Percentiles rank a stretch among this genome's conserved stretches.
Conservation (phyloP, 2,797 vertebrate species). For the Tympanoctomys barrerae region DNA sequence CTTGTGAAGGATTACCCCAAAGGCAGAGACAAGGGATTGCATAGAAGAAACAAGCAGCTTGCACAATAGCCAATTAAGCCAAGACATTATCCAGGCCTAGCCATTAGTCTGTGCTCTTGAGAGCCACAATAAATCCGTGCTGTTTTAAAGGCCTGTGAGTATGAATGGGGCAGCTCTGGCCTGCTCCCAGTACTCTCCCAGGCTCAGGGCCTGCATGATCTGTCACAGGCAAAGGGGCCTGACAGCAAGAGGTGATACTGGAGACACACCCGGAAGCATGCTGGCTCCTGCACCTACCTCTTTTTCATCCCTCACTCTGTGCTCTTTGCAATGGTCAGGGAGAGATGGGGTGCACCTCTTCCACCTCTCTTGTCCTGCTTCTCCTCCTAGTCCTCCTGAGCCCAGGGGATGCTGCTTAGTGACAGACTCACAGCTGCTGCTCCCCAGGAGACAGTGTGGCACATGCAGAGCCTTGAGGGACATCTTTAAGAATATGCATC, state of each 20-base stretch:
- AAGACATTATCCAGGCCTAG: slow-evolving; percentile 73
- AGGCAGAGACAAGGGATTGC: slow-evolving; percentile 30
- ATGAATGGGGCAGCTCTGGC: slow-evolving; percentile 26
- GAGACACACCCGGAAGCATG: background rate
- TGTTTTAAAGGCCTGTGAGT: slow-evolving; percentile 7
- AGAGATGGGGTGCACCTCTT: rapidly evolving
- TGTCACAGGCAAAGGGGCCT: background rate
- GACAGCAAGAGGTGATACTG: background rate
- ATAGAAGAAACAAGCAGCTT: slow-evolving; percentile 51
- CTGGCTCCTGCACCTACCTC: background rate
- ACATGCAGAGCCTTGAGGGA: background rate
- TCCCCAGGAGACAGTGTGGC: background rate
- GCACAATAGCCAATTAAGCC: slow-evolving; percentile 66
- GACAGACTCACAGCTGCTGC: background rate
- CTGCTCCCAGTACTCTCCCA: background rate
- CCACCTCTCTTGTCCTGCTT: background rate
- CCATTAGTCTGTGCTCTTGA: slow-evolving; percentile 66
- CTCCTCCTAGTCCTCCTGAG: background rate
- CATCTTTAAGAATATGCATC: background rate
- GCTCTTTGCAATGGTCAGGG: too few species aligned
- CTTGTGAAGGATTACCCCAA: background rate
- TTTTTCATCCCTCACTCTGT: background rate
- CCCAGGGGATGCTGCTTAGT: background rate
- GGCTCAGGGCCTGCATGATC: background rate
- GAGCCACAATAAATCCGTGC: slow-evolving; percentile 65